phyloP scores from a whole-genome alignment of 1,140 invertebrate species.

The Pteromalus puparum region DNA sequence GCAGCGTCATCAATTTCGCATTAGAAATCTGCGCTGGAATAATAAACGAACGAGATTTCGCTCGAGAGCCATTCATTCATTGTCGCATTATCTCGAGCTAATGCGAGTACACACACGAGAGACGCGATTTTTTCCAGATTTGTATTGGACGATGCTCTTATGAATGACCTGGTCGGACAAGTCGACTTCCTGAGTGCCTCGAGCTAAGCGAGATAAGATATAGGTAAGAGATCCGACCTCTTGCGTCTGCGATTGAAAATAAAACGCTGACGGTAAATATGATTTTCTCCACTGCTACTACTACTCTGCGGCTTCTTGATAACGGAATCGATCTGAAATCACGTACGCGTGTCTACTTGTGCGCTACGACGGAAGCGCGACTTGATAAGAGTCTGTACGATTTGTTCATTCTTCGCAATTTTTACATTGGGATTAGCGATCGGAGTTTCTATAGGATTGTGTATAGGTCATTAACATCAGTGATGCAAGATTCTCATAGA shows the following conservation, averaged over 20 bases:
- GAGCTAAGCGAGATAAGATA: conserved; percentile 23
- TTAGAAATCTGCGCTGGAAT: neutral
- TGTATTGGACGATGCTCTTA: neutral
- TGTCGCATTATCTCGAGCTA: neutral
- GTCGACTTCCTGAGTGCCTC: conserved; percentile 15
- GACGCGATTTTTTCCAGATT: neutral
- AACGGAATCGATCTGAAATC: conserved; percentile 31
- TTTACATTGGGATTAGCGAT: neutral
- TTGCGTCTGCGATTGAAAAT: conserved; percentile 7
- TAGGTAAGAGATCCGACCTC: conserved; percentile 2
- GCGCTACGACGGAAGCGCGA: neutral
- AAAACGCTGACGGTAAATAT: conserved; percentile 1
- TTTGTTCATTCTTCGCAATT: neutral
- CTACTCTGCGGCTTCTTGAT: neutral
- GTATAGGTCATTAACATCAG: no score
- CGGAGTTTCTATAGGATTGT: no score
- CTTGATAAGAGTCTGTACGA: neutral
- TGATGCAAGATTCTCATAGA: no score
- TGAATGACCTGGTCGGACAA: conserved; percentile 32
- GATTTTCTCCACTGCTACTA: neutral
- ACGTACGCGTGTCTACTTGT: neutral
- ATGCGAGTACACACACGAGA: neutral
- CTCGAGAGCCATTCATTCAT: neutral
- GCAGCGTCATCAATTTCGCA: neutral
- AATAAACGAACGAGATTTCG: no score